Percentiles rank a stretch among this genome's conserved stretches.
Evolutionary conservation across 2,113 vertebrate genomes (phyloP).

Genomic region (Gyps fulvus): DNA sequence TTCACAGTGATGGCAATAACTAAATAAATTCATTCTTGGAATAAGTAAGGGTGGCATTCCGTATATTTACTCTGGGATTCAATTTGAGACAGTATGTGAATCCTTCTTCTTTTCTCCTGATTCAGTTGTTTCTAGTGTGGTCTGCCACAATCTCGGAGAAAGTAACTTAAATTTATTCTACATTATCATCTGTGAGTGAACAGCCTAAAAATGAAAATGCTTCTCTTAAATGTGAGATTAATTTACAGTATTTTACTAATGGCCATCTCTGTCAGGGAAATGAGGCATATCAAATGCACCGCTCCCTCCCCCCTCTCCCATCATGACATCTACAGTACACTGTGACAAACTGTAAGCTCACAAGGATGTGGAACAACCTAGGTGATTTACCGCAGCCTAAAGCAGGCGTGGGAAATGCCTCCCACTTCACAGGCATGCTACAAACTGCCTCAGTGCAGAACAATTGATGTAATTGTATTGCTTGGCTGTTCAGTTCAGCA

Average conservation of each 20-base stretch:
- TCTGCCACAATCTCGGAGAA: neutral
- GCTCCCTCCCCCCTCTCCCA: neutral
- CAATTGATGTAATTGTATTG: conserved; percentile 17
- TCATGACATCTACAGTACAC: neutral
- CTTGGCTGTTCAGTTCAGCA: neutral
- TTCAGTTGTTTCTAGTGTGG: neutral
- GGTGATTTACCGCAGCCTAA: conserved; percentile 40
- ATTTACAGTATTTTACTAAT: neutral
- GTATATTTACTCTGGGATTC: neutral
- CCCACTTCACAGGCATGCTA: neutral
- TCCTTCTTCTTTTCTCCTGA: neutral
- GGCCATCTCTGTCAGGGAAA: neutral
- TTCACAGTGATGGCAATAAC: neutral
- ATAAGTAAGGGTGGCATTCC: neutral
- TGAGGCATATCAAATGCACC: neutral
- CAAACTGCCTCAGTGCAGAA: neutral
- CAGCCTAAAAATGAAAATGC: neutral
- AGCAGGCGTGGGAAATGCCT: conserved; percentile 44
- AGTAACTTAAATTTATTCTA: neutral
- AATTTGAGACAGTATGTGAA: neutral
- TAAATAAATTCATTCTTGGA: neutral
- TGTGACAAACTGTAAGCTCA: neutral
- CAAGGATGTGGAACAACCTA: neutral
- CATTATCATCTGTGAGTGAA: neutral
- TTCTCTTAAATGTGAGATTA: neutral